phyloP scores from a whole-genome alignment of 2,888 invertebrate genomes.

The Pristionchus arcanus region DNA sequence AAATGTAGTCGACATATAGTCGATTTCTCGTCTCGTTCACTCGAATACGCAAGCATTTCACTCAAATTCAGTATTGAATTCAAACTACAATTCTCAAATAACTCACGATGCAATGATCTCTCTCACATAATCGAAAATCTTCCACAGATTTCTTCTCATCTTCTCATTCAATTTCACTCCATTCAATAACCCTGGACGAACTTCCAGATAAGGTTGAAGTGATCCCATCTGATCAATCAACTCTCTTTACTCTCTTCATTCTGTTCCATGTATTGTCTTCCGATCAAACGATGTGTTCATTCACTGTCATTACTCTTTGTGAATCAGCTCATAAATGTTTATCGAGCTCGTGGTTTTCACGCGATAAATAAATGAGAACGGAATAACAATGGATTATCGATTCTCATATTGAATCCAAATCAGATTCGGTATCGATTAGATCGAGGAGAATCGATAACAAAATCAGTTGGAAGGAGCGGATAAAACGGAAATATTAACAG shows the following conservation, averaged over 20 bases:
- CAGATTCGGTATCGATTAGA: slow-evolving; percentile 43
- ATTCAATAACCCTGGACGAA: slow-evolving; percentile 16
- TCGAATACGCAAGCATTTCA: background rate
- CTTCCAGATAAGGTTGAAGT: slow-evolving; percentile 14
- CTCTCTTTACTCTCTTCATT: background rate
- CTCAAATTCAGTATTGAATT: background rate
- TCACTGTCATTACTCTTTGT: background rate
- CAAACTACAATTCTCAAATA: background rate
- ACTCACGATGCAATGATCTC: background rate
- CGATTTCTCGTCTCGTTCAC: slow-evolving; percentile 34
- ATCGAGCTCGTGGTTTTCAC: slow-evolving; percentile 35
- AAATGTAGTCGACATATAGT: background rate
- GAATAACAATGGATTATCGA: slow-evolving; percentile 31
- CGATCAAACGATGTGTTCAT: background rate
- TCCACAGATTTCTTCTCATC: slow-evolving; percentile 20
- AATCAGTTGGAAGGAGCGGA: background rate
- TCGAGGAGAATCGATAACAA: slow-evolving; percentile 31
- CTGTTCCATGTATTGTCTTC: background rate
- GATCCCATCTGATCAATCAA: background rate
- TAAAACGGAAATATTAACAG: slow-evolving; percentile 30
- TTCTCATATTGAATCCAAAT: slow-evolving; percentile 4
- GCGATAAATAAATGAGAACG: slow-evolving; percentile 36
- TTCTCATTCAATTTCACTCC: background rate
- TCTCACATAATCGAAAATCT: slow-evolving; percentile 6
- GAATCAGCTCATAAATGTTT: slow-evolving; percentile 31